Evolutionary conservation across 2,797 vertebrate species (phyloP).

Genomic region (Enteromius thamalakanensis): DNA sequence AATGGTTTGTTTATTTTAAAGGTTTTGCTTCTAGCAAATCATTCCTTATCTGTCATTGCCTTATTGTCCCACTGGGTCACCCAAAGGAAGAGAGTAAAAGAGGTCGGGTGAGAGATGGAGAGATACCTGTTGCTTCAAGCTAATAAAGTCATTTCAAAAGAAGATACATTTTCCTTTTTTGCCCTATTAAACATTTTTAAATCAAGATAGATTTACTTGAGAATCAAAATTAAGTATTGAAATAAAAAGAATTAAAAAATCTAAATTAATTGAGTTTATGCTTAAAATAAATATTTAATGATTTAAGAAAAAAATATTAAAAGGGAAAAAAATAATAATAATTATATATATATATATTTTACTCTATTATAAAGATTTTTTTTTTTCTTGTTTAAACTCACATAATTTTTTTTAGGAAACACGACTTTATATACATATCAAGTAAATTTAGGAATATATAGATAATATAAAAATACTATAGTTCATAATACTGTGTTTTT

Average conservation of each 20-base stretch:
- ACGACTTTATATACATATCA: background rate
- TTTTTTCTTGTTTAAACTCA: background rate
- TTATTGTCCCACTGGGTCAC: conserved; percentile 73
- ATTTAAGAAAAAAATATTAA: background rate
- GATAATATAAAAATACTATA: background rate
- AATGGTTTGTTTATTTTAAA: conserved; percentile 81
- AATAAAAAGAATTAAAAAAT: background rate
- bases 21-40: conserved; percentile 78
- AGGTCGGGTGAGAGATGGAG: background rate
- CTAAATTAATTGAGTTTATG: background rate
- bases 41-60: conserved; percentile 80
- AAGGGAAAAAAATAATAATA: too few relatives aligned
- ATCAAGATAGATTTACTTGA: background rate
- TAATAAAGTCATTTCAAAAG: background rate
- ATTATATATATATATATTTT: too few relatives aligned
- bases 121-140: conserved; percentile 6
- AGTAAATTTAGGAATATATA: background rate
- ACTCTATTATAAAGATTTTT: background rate
- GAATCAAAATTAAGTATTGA: background rate
- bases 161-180: background rate
- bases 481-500: background rate
- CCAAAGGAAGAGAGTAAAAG: conserved; percentile 42
- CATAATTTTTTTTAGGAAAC: background rate
- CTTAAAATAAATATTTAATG: background rate
- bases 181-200: background rate